Evolutionary conservation across 53 echinoderm and acorn worm genomes (phyloP).

Genomic region (Actinopyga echinites): DNA sequence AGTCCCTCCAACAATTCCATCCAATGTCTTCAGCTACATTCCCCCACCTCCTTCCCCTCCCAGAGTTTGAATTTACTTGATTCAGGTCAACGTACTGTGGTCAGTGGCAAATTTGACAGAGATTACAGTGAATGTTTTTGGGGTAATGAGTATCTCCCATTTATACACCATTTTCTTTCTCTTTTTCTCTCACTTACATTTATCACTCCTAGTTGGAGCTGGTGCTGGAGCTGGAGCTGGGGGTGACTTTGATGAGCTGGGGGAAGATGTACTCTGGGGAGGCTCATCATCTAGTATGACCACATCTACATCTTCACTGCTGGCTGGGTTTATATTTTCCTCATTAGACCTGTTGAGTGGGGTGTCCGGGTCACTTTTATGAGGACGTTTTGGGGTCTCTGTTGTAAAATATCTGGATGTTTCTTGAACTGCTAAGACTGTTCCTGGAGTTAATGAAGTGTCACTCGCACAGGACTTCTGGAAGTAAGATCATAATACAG

Average conservation of each 20-base stretch:
- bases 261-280: slow-evolving; percentile 29
- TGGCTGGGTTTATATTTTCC: slow-evolving; percentile 58
- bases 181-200: slow-evolving; percentile 31
- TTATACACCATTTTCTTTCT: neutral
- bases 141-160: too few relatives aligned
- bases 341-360: slow-evolving; percentile 64
- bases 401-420: slow-evolving; percentile 5
- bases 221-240: neutral
- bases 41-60: too few relatives aligned
- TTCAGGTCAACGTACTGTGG: too few relatives aligned
- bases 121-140: too few relatives aligned
- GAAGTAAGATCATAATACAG: neutral
- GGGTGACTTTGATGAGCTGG: slow-evolving; percentile 11
- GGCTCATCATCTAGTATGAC: slow-evolving; percentile 41
- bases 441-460: slow-evolving; percentile 3
- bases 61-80: too few relatives aligned
- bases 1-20: too few relatives aligned
- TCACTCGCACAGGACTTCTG: slow-evolving; percentile 13
- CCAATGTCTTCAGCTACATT: too few relatives aligned
- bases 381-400: neutral
- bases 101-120: too few relatives aligned
- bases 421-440: slow-evolving; percentile 11
- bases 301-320: slow-evolving; percentile 47
- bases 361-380: neutral
- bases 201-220: slow-evolving; percentile 60